These are phyloP conservation scores for Ypsolopha sequella DNA, from an alignment of 2,888 invertebrate species.

Conservation along the genomic window DNA sequence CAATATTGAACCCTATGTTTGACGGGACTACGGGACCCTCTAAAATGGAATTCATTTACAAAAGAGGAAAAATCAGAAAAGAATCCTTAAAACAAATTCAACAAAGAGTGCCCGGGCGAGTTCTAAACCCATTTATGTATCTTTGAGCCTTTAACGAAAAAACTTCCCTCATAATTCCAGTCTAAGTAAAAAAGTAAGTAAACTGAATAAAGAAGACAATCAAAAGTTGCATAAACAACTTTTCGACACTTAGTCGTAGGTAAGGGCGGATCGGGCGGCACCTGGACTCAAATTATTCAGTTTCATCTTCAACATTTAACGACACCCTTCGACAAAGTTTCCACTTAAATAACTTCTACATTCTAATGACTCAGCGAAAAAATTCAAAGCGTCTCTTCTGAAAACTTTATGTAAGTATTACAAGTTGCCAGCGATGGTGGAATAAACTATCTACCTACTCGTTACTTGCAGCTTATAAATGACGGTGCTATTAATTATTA, in stretches of 20 bases:
- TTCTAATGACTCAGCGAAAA: too few relatives aligned
- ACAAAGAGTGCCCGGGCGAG: slow-evolving; percentile 26
- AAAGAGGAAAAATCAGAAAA: slow-evolving; percentile 25
- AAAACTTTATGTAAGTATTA: too few relatives aligned
- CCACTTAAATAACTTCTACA: too few relatives aligned
- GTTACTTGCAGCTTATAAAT: too few relatives aligned
- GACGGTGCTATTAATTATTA: too few relatives aligned
- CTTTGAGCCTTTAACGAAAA: slow-evolving; percentile 56
- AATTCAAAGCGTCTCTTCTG: too few relatives aligned
- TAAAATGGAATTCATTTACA: slow-evolving; percentile 14
- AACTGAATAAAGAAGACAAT: slow-evolving; percentile 57
- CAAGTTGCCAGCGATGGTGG: too few relatives aligned
- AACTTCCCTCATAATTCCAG: slow-evolving; percentile 57
- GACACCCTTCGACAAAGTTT: too few relatives aligned
- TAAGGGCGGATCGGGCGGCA: neutral
- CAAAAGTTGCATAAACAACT: slow-evolving; percentile 63
- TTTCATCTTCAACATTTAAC: too few relatives aligned
- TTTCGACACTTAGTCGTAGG: slow-evolving; percentile 44
- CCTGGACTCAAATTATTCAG: too few relatives aligned
- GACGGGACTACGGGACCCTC: slow-evolving; percentile 12
- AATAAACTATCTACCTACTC: too few relatives aligned
- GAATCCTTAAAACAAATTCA: slow-evolving; percentile 32
- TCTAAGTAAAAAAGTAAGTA: slow-evolving; percentile 61
- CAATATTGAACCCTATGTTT: too few relatives aligned
- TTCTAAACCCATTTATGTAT: slow-evolving; percentile 53